Conservation (phyloP, 1,140 invertebrate species). For the Drosophila kanapiae region DNA sequence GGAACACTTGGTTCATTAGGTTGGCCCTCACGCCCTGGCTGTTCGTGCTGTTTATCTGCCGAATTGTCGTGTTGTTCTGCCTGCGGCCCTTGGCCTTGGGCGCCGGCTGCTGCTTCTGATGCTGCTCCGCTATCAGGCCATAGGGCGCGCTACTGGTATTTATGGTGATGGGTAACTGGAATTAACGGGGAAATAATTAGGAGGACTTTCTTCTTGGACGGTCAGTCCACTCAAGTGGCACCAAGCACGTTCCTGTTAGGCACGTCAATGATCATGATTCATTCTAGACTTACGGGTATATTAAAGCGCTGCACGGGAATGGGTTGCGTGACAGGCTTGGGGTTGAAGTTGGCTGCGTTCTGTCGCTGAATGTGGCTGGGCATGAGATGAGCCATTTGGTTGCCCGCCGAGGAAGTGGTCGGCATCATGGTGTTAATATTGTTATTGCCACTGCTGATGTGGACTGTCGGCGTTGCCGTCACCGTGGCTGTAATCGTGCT, state of each 20-base stretch:
- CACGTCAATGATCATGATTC: too few species aligned
- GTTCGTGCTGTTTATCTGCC: conserved; percentile 41
- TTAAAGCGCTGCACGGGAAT: conserved; percentile 61
- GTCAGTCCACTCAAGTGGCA: too few species aligned
- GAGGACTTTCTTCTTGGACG: too few species aligned
- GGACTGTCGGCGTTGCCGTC: conserved; percentile 19
- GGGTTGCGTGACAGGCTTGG: conserved; percentile 14
- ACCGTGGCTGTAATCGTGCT: conserved; percentile 23
- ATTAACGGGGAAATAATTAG: background rate
- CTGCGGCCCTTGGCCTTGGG: conserved; percentile 53
- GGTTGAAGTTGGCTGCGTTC: conserved; percentile 19
- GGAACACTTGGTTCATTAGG: conserved; percentile 58
- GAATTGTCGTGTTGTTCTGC: conserved; percentile 26
- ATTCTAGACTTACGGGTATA: conserved; percentile 53
- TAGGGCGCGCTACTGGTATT: conserved; percentile 30
- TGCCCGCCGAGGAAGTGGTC: conserved; percentile 17
- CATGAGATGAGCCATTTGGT: conserved; percentile 50
- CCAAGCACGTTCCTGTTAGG: too few species aligned
- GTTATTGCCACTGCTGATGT: conserved; percentile 20
- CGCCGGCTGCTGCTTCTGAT: conserved; percentile 47
- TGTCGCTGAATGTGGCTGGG: conserved; percentile 25
- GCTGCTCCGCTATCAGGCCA: conserved; percentile 52
- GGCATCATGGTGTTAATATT: conserved; percentile 43
- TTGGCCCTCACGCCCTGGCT: conserved; percentile 46
- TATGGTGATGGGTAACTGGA: conserved; percentile 65